These are phyloP conservation scores for Sitta carolinensis DNA, from an alignment of 2,797 vertebrate genomes.

Conservation along the genomic window DNA sequence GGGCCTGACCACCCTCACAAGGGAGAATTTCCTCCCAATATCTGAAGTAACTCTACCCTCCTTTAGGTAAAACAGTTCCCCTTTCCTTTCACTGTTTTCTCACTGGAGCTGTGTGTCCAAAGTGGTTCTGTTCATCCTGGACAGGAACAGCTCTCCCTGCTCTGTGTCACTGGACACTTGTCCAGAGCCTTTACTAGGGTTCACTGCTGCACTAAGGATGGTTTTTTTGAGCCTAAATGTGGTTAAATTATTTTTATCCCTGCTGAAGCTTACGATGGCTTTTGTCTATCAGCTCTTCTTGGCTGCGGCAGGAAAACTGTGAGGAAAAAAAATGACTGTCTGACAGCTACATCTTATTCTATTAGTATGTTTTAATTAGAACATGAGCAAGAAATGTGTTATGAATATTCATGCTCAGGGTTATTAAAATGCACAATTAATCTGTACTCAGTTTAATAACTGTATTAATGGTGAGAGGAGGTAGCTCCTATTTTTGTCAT, in stretches of 20 bases:
- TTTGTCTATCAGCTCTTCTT: background rate
- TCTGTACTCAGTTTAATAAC: constrained; percentile 64
- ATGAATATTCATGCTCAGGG: constrained; percentile 77
- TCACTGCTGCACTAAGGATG: background rate
- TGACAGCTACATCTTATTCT: constrained; percentile 56
- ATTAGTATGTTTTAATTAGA: constrained; percentile 77
- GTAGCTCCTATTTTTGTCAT: constrained; percentile 17
- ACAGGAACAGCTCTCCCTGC: background rate
- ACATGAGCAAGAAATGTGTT: constrained; percentile 40
- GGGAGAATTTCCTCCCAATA: background rate
- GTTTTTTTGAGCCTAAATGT: background rate
- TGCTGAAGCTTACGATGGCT: background rate
- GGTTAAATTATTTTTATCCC: background rate
- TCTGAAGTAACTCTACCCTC: background rate
- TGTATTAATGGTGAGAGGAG: constrained; percentile 54
- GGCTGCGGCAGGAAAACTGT: background rate
- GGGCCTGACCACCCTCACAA: background rate
- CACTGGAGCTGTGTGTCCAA: background rate
- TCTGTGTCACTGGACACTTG: background rate
- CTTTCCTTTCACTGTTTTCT: background rate
- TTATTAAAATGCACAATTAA: constrained; percentile 78
- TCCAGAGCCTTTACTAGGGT: rapidly evolving
- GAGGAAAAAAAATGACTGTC: background rate
- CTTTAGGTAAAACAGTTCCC: background rate
- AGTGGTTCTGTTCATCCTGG: background rate